Evolutionary conservation across 2,113 vertebrate species (phyloP).

Genomic region (Albula goreensis): DNA sequence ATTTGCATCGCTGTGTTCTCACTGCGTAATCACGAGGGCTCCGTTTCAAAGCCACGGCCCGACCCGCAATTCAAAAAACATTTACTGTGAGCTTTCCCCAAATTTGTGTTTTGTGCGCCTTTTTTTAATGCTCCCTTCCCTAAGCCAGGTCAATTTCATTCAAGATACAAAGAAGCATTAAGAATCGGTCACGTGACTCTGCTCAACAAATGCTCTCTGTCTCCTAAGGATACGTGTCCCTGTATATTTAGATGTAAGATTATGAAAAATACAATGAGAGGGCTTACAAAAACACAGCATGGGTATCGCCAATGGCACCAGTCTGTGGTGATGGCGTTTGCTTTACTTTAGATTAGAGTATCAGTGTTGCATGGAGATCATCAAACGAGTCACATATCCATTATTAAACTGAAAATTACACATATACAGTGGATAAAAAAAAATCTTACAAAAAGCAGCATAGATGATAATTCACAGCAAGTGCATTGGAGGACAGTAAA

Average conservation of each 20-base stretch:
- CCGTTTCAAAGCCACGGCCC: slow-evolving; percentile 51
- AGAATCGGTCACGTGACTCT: background rate
- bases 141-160: background rate
- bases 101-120: background rate
- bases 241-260: slow-evolving; percentile 1
- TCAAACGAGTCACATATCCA: background rate
- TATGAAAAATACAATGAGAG: background rate
- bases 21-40: slow-evolving; percentile 52
- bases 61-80: slow-evolving; percentile 39
- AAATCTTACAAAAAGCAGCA: too few species aligned
- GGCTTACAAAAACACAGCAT: background rate
- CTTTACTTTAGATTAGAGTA: background rate
- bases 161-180: background rate
- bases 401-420: background rate
- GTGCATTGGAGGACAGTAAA: too few species aligned
- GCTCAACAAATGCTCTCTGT: background rate
- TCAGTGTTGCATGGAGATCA: background rate
- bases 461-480: background rate
- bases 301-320: background rate
- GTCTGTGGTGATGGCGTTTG: background rate
- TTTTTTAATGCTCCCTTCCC: background rate
- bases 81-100: background rate
- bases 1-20: slow-evolving; percentile 61
- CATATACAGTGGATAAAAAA: background rate
- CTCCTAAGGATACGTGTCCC: background rate